Conservation (phyloP, 2,797 vertebrate genomes). For the Uromys caudimaculatus region DNA sequence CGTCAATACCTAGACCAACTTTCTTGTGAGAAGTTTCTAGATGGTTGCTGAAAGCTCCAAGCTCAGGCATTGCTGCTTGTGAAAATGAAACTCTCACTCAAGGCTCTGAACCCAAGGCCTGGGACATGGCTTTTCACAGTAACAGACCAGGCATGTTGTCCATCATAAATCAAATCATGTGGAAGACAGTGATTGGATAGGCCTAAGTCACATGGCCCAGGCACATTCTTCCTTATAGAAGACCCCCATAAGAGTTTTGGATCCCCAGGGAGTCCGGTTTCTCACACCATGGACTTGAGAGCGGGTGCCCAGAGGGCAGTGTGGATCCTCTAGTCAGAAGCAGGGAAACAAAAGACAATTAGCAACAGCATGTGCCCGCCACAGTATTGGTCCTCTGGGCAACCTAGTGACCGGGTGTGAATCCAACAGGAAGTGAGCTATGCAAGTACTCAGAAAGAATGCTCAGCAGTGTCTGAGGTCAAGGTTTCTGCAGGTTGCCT, state of each 20-base stretch:
- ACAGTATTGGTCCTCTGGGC: neutral
- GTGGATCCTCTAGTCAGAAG: neutral
- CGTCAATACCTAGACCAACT: neutral
- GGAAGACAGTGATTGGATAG: neutral
- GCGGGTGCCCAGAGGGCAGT: neutral
- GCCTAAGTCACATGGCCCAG: neutral
- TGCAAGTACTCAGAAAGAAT: neutral
- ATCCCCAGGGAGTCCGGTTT: too few species aligned
- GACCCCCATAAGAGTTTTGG: neutral
- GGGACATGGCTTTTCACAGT: neutral
- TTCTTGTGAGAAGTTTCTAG: slow-evolving; percentile 21
- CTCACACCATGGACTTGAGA: neutral
- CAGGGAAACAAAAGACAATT: neutral
- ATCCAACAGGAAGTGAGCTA: neutral
- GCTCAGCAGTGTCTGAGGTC: neutral
- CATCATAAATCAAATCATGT: neutral
- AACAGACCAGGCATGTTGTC: neutral
- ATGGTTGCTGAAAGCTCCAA: slow-evolving; percentile 10
- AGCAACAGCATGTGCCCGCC: rapidly evolving
- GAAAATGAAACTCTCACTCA: slow-evolving; percentile 26
- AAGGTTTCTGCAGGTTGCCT: neutral
- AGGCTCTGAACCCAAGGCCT: neutral
- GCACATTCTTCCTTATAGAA: neutral
- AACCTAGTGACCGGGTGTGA: neutral
- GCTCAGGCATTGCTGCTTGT: neutral